Conservation (phyloP, 2,113 vertebrate genomes). For the Dolichotis patagonum region DNA sequence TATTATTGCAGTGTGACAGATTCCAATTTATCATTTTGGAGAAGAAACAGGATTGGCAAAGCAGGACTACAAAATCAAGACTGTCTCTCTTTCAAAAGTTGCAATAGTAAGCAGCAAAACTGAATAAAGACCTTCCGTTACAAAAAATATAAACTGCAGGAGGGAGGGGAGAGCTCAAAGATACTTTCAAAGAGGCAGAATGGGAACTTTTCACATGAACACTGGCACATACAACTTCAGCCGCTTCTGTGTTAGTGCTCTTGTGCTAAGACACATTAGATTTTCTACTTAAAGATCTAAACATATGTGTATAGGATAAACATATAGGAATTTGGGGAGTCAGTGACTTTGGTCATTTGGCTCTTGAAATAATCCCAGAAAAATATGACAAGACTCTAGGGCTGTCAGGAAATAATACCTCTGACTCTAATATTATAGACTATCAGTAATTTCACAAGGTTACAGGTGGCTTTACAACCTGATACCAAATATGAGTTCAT, state of each 20-base stretch:
- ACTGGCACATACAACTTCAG: not conserved
- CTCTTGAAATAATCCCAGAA: not conserved
- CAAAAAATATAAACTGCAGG: constrained; percentile 13
- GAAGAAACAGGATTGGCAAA: not conserved
- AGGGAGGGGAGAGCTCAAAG: not conserved
- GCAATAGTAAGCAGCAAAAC: constrained; percentile 19
- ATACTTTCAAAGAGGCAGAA: not conserved
- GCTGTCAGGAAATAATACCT: not conserved
- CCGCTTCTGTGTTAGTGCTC: not conserved
- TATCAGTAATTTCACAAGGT: constrained; percentile 28
- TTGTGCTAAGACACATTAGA: not conserved
- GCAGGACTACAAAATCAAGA: not conserved
- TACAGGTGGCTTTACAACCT: not conserved
- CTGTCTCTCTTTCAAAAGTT: not conserved
- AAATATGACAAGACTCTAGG: not conserved
- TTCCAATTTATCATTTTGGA: constrained; percentile 2
- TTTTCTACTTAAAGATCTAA: constrained; percentile 37
- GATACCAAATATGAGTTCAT: not conserved
- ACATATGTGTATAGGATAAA: not conserved
- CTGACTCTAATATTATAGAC: not conserved
- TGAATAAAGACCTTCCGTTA: not conserved
- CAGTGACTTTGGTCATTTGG: not conserved
- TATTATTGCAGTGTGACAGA: not conserved
- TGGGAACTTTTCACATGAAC: not conserved
- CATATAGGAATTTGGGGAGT: not conserved